Conservation (phyloP, 92 coral and sea anemone genomes). For the Zoanthus sociatus region DNA sequence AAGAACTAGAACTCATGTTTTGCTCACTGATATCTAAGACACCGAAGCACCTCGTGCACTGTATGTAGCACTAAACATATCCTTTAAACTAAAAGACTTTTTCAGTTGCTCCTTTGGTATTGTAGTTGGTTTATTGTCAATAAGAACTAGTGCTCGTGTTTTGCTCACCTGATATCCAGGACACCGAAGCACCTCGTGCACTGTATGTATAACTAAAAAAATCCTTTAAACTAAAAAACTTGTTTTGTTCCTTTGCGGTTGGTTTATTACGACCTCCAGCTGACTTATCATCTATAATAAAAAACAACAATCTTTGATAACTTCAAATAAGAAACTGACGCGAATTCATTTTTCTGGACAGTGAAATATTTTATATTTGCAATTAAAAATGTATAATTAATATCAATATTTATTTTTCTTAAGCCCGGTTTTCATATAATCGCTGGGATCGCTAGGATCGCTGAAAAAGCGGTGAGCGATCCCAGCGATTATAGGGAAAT, state of each 20-base stretch:
- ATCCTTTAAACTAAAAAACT: neutral
- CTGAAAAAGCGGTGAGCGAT: no score
- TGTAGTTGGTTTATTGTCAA: neutral
- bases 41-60: neutral
- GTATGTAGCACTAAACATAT: neutral
- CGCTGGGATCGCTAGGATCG: no score
- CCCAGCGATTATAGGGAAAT: no score
- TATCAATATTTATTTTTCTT: no score
- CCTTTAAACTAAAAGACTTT: neutral
- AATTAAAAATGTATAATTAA: no score
- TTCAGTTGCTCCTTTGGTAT: no score
- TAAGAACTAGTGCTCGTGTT: neutral
- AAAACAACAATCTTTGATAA: neutral
- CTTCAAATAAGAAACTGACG: neutral
- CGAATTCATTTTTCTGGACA: no score
- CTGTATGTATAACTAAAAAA: neutral
- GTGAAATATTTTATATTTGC: no score
- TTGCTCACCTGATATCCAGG: slow-evolving; percentile 3
- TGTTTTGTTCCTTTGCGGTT: neutral
- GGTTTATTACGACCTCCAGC: neutral
- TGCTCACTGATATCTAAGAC: neutral
- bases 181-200: neutral
- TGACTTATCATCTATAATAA: neutral
- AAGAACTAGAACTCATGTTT: neutral
- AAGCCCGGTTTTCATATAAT: no score